phyloP scores from a whole-genome alignment of 2,113 vertebrate genomes.

The Candoia aspera region DNA sequence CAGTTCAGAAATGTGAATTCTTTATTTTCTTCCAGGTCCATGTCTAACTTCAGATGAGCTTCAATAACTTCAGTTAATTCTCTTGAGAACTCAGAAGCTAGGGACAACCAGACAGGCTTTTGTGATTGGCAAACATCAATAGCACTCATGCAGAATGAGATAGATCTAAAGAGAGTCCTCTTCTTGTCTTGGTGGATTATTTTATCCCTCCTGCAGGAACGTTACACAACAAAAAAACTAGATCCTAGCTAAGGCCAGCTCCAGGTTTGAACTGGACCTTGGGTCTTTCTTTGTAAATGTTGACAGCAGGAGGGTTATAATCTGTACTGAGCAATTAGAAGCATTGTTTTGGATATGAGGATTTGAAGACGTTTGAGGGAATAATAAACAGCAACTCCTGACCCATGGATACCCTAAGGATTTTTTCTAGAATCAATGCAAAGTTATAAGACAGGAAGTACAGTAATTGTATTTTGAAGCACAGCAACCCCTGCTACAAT shows the following conservation, averaged over 20 bases:
- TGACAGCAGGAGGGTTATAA: not conserved
- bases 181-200: not conserved
- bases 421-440: not conserved
- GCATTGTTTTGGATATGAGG: not conserved
- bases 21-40: not conserved
- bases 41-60: not conserved
- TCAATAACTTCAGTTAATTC: not conserved
- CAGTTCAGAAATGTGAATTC: conserved; percentile 10
- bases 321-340: not conserved
- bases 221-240: not conserved
- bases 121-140: not conserved
- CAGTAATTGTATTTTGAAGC: not conserved
- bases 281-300: not conserved
- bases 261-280: not conserved
- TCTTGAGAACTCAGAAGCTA: not conserved
- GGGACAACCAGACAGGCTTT: not conserved
- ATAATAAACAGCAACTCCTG: not conserved
- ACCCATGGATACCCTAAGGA: not conserved
- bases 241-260: not conserved
- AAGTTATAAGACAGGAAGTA: not conserved
- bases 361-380: not conserved
- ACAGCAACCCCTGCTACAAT: not conserved
- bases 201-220: not conserved
- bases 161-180: not conserved
- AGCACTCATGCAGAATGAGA: not conserved